A percentile compares a stretch with the other conserved stretches of the same genome.
Evolutionary conservation across 1,140 invertebrate genomes (phyloP).

Genomic region (Geopemphigus sp.): DNA sequence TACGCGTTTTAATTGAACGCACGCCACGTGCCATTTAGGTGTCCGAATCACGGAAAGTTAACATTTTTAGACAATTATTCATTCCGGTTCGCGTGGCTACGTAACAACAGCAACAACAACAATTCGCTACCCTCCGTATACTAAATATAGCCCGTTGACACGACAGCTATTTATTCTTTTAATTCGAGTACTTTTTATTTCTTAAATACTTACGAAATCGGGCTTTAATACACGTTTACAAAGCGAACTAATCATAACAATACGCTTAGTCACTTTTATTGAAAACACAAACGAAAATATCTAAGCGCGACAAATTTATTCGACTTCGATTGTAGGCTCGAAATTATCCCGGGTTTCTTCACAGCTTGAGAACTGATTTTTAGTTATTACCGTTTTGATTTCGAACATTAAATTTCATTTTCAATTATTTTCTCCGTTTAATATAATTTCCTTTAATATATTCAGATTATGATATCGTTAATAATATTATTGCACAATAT

Average conservation of each 20-base stretch:
- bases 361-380: too few relatives aligned
- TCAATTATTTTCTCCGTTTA: too few relatives aligned
- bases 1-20: not conserved
- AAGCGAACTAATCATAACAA: too few relatives aligned
- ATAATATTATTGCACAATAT: too few relatives aligned
- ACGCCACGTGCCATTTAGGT: constrained; percentile 12
- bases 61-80: not conserved
- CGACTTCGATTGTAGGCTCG: too few relatives aligned
- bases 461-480: too few relatives aligned
- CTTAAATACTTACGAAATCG: too few relatives aligned
- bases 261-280: not conserved
- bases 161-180: constrained; percentile 2
- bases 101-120: not conserved
- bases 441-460: too few relatives aligned
- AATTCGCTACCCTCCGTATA: not conserved
- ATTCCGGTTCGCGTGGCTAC: not conserved
- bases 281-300: not conserved
- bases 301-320: too few relatives aligned
- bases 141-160: not conserved
- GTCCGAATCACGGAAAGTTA: constrained; percentile 21
- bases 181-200: not conserved
- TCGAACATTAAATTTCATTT: too few relatives aligned
- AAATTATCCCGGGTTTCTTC: too few relatives aligned
- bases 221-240: not conserved
- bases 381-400: too few relatives aligned